Evolutionary conservation across 2,888 invertebrate genomes (phyloP), one percentile per base, ranked within the genome.

Genomic region (Piscicola geometra): DNA sequence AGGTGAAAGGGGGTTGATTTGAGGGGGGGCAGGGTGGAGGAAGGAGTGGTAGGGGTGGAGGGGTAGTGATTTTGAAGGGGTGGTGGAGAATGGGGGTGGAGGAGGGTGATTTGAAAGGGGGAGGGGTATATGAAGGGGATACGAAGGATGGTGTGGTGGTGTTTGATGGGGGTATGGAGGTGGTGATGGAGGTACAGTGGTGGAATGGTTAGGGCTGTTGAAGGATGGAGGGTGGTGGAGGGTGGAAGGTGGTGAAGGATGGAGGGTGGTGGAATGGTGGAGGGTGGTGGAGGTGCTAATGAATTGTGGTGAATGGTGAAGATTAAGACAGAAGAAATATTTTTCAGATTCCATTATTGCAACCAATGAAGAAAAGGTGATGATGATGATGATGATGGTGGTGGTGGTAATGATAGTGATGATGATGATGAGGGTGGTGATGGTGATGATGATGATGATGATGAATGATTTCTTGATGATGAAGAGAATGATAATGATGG

Each of bases 31-130:
- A 94, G 91, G 36, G 92, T 93, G 12, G 95, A 94, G 47, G 97
- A 96, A 21, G 97, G 97, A 88, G n/a, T n/a, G n/a, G n/a, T n/a
- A n/a, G n/a, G n/a, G n/a, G n/a, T n/a, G n/a, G n/a, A n/a, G n/a
- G n/a, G n/a, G n/a, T n/a, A n/a, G n/a, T n/a, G n/a, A n/a, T n/a
- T n/a, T n/a, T n/a, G n/a, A n/a, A n/a, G n/a, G n/a, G n/a, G n/a
- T n/a, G n/a, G n/a, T 97, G 97, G 88, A 97, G 96, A 86, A 85
- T 90, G 89, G 91, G 90, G 75, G 96, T 97, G 86, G 97, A 97
- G 78, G 95, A 93, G 9, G 96, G 97, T 82, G 97, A 88, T 87
- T 94, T 94, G 0, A 94, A 93, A 25, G 96, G 91, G 90, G 66
- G 93, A 88, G 72, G 97, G 88, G 67, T 97, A 88, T 69, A 91